Evolutionary conservation across 2,888 invertebrate species (phyloP), one percentile per base, ranked within the genome.

Genomic region (Deroplatys truncata): DNA sequence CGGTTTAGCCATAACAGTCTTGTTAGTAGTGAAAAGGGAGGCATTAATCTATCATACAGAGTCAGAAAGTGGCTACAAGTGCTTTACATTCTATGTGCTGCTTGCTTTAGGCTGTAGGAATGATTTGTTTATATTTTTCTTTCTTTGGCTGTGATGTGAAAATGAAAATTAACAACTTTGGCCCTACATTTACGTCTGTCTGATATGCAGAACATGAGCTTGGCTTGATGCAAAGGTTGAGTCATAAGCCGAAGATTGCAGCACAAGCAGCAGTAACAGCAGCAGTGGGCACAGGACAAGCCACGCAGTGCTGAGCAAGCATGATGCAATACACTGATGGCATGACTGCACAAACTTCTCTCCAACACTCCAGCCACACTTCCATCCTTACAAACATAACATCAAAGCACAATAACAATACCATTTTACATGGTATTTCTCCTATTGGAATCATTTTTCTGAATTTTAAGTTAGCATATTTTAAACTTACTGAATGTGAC

Each of bases 141-240:
- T 85, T 72, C 85, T 89, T 89, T 82, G 85, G 89, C 89, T 89
- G 85, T 89, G 85, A 82, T 89, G 85, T 89, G 84, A 28, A 84
- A 84, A 84, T 88, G 15, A 84, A 83, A 86, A 72, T 82, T 84
- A 35, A 28, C 84, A 31, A 49, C 82, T 85, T 49, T 31, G 85
- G 82, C 20, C 28, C 85, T 35, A 82, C 28, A 82, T 29, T 82
- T 82, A n/a, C 31, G 43, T 83, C 28, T 29, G 35, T 82, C 82
- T 87, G 56, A 72, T 72, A 72, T 72, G 56, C 56, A 72, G 56
- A 72, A 72, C 25, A 72, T 72, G 56, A 72, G 56, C 56, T 72
- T 72, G 56, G 56, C 56, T 72, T 72, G 56, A 20, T 72, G 56
- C 56, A 72, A 72, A 72, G 56, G 56, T 72, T 72, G 56, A 72